Evolutionary conservation across 2,888 invertebrate species (phyloP), one percentile per base, ranked within the genome.

Genomic region (Hypomecis atomaria): DNA sequence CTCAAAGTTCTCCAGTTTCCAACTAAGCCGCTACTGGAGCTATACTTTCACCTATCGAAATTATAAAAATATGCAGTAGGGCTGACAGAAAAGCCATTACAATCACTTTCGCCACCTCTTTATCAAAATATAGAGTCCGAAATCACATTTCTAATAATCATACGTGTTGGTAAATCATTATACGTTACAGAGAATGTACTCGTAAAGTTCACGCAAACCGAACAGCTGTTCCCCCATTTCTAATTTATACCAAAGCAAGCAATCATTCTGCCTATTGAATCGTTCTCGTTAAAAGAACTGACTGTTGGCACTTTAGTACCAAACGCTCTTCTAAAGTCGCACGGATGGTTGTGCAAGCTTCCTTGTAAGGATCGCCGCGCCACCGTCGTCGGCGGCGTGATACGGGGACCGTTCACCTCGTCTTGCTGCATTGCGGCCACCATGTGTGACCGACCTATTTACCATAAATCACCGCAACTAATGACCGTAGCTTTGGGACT

Each of bases 391-490:
- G 69, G 72, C 73, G 59, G 80, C 83, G 82, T 86, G 82, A 82
- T 83, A 85, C 79, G 83, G 78, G 82, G 84, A 88, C 80, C 88
- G 70, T 89, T 90, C 86, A 88, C 88, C 89, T 88, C 87, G 70
- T 73, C 79, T 78, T 76, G 69, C 74, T 74, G 76, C 72, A 76
- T 71, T 77, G 78, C 74, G 74, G 70, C 74, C 70, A 71, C 59
- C 54, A 55, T 56, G 48, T 66, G 69, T 74, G 76, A 76, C 74
- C 74, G 71, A 74, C 72, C 70, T 73, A 72, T 62, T 72, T 67
- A 59, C 52, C 66, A 62, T 71, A 69, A 69, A 71, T 60, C 58
- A 66, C 52, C 45, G 47, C 62, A 68, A 40, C 56, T 38, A 56
- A 56, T 56, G 45, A 45, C 47, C 13, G 34, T 58, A 33, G 10